Base-by-base conservation (phyloP, 2,888 invertebrate species). In the Napeogenes inachia region DNA sequence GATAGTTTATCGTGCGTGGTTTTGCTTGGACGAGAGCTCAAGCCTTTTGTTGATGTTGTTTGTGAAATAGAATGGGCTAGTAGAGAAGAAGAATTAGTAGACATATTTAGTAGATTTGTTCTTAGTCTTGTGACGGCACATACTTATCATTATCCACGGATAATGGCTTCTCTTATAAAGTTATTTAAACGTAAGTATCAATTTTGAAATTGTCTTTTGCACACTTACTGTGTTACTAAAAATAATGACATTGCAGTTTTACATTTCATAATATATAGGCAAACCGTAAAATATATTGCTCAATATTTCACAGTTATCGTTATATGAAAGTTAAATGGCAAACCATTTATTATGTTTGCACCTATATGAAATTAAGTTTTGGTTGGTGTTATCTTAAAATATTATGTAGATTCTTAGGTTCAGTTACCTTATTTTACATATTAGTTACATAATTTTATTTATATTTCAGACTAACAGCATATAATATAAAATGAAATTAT, bases 91-190 rank as follows among this genome's bases (percentile, higher is more conserved):
- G 78, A 80, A 54, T 68, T 86, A 3, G 81, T 88, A 6, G 77
- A 81, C 8, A 60, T 88, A 53, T 91, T 79, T 65, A 79, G 79
- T 54, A 80, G 72, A 67, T 91, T 89, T 72, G 72, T 86, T 4
- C 67, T 89, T 8, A 80, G 79, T 59, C 70, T 91, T 38, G 84
- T 90, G 0, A 90, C 90, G 0, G 90, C 91, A 4, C 90, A 91
- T 67, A 84, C 85, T 0, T 90, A 90, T 70, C 91, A 91, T 66
- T 84, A 85, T 55, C 81, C 83, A 0, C 74, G 75, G 62, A 89
- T 87, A 45, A 80, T 91, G 74, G 71, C 74, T 45, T 72, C 79
- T 47, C 73, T 91, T 57, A 73, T 91, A 3, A 86, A 83, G 71
- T 70, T 81, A 47, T 89, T 91, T 61, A 89, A 83, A 86, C 86